These are phyloP conservation scores for Drosophila gaucha DNA, from an alignment of 2,888 invertebrate species.

Conservation along the genomic window DNA sequence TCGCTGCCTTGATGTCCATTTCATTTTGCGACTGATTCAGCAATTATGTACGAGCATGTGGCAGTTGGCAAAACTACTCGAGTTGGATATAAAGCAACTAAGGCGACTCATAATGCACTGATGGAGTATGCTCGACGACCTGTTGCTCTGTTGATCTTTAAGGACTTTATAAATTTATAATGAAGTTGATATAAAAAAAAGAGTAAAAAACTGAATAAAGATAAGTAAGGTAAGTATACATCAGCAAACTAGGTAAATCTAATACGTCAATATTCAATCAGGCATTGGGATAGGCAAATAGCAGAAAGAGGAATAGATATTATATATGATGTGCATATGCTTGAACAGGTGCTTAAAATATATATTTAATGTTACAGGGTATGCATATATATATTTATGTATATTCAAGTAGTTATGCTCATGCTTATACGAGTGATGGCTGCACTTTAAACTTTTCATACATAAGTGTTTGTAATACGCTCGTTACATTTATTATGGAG, in stretches of 20 bases:
- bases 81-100: constrained; percentile 15
- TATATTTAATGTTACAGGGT: neutral
- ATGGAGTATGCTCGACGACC: neutral
- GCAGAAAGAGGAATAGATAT: neutral
- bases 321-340: neutral
- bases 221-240: neutral
- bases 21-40: constrained; percentile 70
- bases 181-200: too few relatives aligned
- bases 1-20: constrained; percentile 74
- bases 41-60: constrained; percentile 61
- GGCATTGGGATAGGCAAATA: neutral
- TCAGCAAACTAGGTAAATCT: neutral
- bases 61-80: constrained; percentile 34
- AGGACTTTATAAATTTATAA: too few relatives aligned
- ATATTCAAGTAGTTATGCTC: constrained; percentile 32
- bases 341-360: neutral
- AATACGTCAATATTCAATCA: neutral
- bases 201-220: neutral
- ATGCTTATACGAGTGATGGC: constrained; percentile 27
- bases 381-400: constrained; percentile 2
- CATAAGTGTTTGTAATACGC: constrained; percentile 76
- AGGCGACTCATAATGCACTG: constrained; percentile 29
- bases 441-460: constrained; percentile 70
- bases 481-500: constrained; percentile 78
- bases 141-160: neutral